These are phyloP conservation scores for Rhinogobius similis DNA, from an alignment of 2,113 vertebrate species.

Conservation along the genomic window DNA sequence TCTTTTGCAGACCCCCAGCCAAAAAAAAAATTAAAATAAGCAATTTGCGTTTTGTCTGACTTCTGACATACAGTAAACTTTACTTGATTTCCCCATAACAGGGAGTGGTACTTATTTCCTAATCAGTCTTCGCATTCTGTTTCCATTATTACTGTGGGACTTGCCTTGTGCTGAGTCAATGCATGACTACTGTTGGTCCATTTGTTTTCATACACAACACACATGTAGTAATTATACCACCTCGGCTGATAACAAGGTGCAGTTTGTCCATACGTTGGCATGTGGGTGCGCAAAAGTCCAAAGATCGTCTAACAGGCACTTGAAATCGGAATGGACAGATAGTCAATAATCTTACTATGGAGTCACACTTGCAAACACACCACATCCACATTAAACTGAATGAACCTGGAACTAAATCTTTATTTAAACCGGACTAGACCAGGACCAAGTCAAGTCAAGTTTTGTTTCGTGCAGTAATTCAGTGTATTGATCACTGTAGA, in stretches of 20 bases:
- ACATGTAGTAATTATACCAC: constrained; percentile 11
- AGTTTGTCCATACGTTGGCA: background rate
- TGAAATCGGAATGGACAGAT: background rate
- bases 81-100: constrained; percentile 33
- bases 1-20: too few relatives aligned
- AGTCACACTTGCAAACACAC: too few relatives aligned
- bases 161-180: background rate
- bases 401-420: too few relatives aligned
- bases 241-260: constrained; percentile 32
- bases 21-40: too few relatives aligned
- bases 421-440: too few relatives aligned
- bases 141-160: background rate
- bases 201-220: constrained; percentile 26
- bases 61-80: background rate
- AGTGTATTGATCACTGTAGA: too few relatives aligned
- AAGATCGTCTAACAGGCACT: constrained; percentile 15
- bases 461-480: too few relatives aligned
- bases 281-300: constrained; percentile 15
- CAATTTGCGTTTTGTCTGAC: background rate
- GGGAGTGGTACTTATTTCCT: constrained; percentile 22
- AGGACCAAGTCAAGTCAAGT: too few relatives aligned
- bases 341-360: background rate
- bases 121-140: background rate
- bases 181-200: too few relatives aligned
- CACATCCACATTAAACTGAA: too few relatives aligned